Evolutionary conservation across 2,113 vertebrate species (phyloP), one percentile per base, ranked within the genome.

Genomic region (Dasypus novemcinctus): DNA sequence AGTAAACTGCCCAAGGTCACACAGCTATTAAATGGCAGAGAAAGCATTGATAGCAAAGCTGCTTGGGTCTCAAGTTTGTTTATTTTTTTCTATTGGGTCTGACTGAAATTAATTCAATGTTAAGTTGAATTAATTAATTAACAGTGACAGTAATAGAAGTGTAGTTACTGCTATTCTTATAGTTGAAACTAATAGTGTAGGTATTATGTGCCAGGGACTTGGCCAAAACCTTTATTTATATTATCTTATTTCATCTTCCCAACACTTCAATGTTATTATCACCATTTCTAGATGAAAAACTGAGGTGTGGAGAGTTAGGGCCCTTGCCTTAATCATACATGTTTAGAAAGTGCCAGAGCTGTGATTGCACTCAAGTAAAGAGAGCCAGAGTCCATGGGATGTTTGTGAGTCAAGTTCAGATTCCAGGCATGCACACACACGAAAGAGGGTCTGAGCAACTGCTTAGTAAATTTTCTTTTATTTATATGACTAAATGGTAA

Each of bases 101-200:
- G 74, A 87, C 2, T 61, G 69, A 91, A 86, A 72, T 92, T 71
- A 90, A 89, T 69, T 87, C 59, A 79, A 64, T 43, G 75, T 93
- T 68, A 89, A 71, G 14, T 27, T 69, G 68, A 89, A 25, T 2
- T n/a, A n/a, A n/a, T n/a, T n/a, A n/a, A n/a, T n/a, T n/a, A n/a
- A n/a, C 79, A 84, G 1, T 1, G 69, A 12, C 2, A 46, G 66
- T 75, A 91, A 75, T 41, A 54, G 46, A 75, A 84, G 93, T 7
- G 7, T 52, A 78, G 80, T 83, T 79, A 57, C 25, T 95, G 1
- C 59, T 63, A 72, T 63, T 71, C 2, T 14, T 66, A 61, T 49
- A 81, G 11, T 27, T 95, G 36, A n/a, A 2, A 79, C 20, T 71
- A 31, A 43, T 1, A 18, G 18, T 81, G 13, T 63, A 72, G 84